Percentiles rank a stretch among this genome's conserved stretches.
Evolutionary conservation across 2,113 vertebrate genomes (phyloP).

Genomic region (Collichthys lucidus): DNA sequence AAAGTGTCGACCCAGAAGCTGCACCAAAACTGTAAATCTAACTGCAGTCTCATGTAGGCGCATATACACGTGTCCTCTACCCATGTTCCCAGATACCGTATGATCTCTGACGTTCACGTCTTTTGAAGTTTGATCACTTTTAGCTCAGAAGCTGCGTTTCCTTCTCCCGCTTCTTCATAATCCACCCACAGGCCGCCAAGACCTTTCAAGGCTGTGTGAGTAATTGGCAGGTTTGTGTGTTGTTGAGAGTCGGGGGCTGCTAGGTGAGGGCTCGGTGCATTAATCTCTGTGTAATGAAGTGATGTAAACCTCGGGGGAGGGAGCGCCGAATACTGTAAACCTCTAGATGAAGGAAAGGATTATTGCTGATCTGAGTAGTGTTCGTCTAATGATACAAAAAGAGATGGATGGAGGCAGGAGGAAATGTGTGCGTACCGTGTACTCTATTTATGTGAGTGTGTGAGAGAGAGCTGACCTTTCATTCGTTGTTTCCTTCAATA

Average conservation of each 20-base stretch:
- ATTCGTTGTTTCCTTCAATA: slow-evolving; percentile 1
- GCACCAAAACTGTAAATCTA: not conserved
- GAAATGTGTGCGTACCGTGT: not conserved
- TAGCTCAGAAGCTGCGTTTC: slow-evolving; percentile 17
- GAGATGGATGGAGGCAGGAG: not conserved
- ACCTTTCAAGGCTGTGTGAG: slow-evolving; percentile 50
- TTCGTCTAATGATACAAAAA: slow-evolving; percentile 10
- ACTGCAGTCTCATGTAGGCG: slow-evolving; percentile 38
- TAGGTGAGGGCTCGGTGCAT: slow-evolving; percentile 43
- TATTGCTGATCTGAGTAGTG: slow-evolving; percentile 26
- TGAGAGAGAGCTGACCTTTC: slow-evolving; percentile 43
- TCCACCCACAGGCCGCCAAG: slow-evolving; percentile 59
- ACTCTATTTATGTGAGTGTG: not conserved
- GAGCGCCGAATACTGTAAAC: slow-evolving; percentile 43
- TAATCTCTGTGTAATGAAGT: slow-evolving; percentile 63
- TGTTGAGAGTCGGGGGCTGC: slow-evolving; percentile 28
- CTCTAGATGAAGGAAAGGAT: slow-evolving; percentile 38
- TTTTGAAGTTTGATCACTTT: slow-evolving; percentile 64
- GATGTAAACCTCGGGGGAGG: slow-evolving; percentile 48
- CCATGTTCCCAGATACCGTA: not conserved
- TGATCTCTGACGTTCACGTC: not conserved
- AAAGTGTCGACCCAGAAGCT: not conserved
- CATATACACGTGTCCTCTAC: slow-evolving; percentile 14
- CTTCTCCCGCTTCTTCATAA: slow-evolving; percentile 42
- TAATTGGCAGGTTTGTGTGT: slow-evolving; percentile 62